A percentile compares a stretch with the other conserved stretches of the same genome.
Evolutionary conservation across 2,888 invertebrate genomes (phyloP).

Genomic region (Iphiclides podalirius): DNA sequence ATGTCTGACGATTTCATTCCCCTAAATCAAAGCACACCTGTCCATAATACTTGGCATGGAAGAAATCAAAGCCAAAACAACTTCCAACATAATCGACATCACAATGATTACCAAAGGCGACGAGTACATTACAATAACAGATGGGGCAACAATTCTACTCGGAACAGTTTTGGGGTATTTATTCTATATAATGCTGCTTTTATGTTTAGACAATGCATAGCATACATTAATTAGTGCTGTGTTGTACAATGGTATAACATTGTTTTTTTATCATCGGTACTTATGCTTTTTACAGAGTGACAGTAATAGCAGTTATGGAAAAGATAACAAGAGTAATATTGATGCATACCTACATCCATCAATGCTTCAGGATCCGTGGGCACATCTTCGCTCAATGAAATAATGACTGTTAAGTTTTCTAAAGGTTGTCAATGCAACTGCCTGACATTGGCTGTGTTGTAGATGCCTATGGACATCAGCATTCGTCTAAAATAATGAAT

Average conservation of each 20-base stretch:
- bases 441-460: too few relatives aligned
- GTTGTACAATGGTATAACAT: too few relatives aligned
- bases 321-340: slow-evolving; percentile 46
- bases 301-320: slow-evolving; percentile 50
- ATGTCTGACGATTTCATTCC: slow-evolving; percentile 73
- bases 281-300: slow-evolving; percentile 54
- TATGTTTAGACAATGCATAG: too few relatives aligned
- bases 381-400: slow-evolving; percentile 41
- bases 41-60: slow-evolving; percentile 48
- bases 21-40: slow-evolving; percentile 66
- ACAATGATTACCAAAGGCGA: slow-evolving; percentile 39
- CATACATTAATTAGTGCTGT: too few relatives aligned
- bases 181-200: too few relatives aligned
- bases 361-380: slow-evolving; percentile 72
- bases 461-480: too few relatives aligned
- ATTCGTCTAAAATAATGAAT: too few relatives aligned
- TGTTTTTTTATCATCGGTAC: not conserved
- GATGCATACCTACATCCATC: slow-evolving; percentile 68
- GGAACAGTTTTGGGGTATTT: slow-evolving; percentile 54
- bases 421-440: too few relatives aligned
- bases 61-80: slow-evolving; percentile 43
- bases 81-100: slow-evolving; percentile 37
- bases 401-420: too few relatives aligned
- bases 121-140: slow-evolving; percentile 42
- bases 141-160: slow-evolving; percentile 50